Base-by-base conservation (phyloP, 2,113 vertebrate genomes). In the Sebastes schlegelii region DNA sequence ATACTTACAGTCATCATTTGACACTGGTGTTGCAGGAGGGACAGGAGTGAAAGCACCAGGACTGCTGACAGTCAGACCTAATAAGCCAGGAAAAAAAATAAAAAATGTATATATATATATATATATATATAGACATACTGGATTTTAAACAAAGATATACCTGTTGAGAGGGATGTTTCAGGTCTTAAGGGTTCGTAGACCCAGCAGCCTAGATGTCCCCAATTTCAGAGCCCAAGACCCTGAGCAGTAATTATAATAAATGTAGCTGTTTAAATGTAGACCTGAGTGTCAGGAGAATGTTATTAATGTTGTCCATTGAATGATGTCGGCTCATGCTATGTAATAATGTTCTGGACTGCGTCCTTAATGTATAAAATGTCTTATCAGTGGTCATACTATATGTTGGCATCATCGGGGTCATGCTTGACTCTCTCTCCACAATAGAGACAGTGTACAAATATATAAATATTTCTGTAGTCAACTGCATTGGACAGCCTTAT, bases 381-480 rank as follows among this genome's bases (percentile, higher is more conserved):
- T 0, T 67, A 81, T 63, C 71, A 74, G 54, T 61, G 34, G 54
- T 68, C 10, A 3, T 5, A 1, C 13, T 51, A 1, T 10, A 14
- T 43, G 9, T 4, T 64, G 62, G 4, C 1, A 4, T 57, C 8
- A 3, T 8, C 0, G 5, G 3, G 12, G 8, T 2, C 3, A 0
- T 40, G 17, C 2, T 52, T 40, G 78, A 58, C 8, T 73, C 61
- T 48, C 0, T 72, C 45, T 23, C 7, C 14, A 48, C n/a, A 64
- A 19, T 19, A 64, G 26, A 26, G 26, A 26, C 26, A 26, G 26
- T 26, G 26, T 26, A 26, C 26, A 26, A 26, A 26, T 26, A 26
- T 26, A 26, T 26, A 26, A 26, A 26, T 26, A 26, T 26, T 26
- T 26, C 26, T 26, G 26, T 26, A 26, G 26, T 26, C 26, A 26